A percentile compares a stretch with the other conserved stretches of the same genome.
These are phyloP conservation scores for Drosophila dives DNA, from an alignment of 2,888 invertebrate genomes.

Conservation along the genomic window DNA sequence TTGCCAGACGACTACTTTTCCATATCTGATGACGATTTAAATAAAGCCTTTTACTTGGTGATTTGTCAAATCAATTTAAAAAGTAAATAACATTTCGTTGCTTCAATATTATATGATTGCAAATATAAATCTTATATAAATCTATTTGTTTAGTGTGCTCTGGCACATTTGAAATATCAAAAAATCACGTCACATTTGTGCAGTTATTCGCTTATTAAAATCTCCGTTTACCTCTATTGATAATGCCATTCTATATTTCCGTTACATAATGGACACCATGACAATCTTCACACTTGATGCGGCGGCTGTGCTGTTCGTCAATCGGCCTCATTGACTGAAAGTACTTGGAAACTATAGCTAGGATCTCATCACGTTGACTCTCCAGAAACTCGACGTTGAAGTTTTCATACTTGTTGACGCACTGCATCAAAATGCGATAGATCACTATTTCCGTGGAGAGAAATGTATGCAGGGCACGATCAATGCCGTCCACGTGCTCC, in stretches of 20 bases:
- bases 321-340: slow-evolving; percentile 42
- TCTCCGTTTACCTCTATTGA: not conserved
- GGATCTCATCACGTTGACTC: slow-evolving; percentile 40
- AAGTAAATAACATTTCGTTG: not conserved
- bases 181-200: not conserved
- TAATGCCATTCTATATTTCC: slow-evolving; percentile 12
- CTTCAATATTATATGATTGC: not conserved
- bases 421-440: slow-evolving; percentile 71
- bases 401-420: slow-evolving; percentile 65
- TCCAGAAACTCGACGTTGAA: slow-evolving; percentile 62
- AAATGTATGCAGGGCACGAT: slow-evolving; percentile 62
- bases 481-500: slow-evolving; percentile 58
- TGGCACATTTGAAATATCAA: not conserved
- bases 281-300: slow-evolving; percentile 38
- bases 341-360: slow-evolving; percentile 36
- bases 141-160: not conserved
- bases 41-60: not conserved
- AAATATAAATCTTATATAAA: not conserved
- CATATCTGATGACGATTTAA: not conserved
- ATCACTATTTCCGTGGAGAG: slow-evolving; percentile 76
- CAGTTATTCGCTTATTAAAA: not conserved
- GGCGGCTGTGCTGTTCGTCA: slow-evolving; percentile 8
- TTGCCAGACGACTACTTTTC: not conserved
- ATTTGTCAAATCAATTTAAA: not conserved
- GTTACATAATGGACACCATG: slow-evolving; percentile 40